These are phyloP conservation scores for Allenopithecus nigroviridis DNA, from an alignment of 2,797 vertebrate species.

Conservation along the genomic window DNA sequence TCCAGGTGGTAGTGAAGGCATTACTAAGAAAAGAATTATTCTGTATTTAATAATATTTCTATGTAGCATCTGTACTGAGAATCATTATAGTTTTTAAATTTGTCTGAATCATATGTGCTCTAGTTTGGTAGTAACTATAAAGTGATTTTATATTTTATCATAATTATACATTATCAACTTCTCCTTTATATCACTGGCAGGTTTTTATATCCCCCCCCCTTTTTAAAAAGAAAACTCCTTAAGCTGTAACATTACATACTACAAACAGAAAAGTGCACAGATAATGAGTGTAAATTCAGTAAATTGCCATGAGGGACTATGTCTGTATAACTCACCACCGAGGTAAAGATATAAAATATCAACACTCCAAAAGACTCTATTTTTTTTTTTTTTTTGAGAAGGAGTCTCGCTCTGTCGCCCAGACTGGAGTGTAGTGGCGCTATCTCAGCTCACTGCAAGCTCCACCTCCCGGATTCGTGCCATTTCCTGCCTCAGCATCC, in stretches of 20 bases:
- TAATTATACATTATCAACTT: not conserved
- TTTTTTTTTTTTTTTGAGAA: too few species aligned
- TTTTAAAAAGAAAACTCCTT: not conserved
- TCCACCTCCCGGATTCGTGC: too few species aligned
- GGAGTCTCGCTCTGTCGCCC: too few species aligned
- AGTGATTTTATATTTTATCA: constrained; percentile 4
- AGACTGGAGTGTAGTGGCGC: too few species aligned
- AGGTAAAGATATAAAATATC: not conserved
- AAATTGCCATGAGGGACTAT: not conserved
- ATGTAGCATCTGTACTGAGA: not conserved
- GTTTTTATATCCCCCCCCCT: not conserved
- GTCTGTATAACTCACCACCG: not conserved
- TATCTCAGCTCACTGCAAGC: too few species aligned
- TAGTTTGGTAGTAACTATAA: not conserved
- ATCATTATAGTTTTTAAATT: not conserved
- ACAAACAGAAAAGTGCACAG: not conserved
- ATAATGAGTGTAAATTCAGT: not conserved
- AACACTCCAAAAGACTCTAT: not conserved
- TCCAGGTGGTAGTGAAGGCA: not conserved
- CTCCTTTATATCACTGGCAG: not conserved
- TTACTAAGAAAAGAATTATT: not conserved
- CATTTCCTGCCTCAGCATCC: too few species aligned
- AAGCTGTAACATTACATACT: not conserved
- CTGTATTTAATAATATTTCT: not conserved
- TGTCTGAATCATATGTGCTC: not conserved